Percentiles rank a stretch among this genome's conserved stretches.
Conservation (phyloP, 1,140 invertebrate genomes). For the Dreissena rostriformis region DNA sequence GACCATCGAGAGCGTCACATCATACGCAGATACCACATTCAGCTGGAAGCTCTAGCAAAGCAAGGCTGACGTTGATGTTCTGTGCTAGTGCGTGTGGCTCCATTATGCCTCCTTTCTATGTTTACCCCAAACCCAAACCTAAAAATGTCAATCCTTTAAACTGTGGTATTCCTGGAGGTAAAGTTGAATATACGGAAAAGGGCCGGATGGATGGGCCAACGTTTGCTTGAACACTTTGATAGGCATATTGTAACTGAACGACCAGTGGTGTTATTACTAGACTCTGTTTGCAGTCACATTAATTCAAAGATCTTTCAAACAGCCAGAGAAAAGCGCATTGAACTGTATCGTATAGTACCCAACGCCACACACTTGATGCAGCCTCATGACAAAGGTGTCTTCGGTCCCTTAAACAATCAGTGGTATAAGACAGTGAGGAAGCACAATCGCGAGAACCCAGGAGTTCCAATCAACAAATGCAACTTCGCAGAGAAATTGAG, state of each 20-base stretch:
- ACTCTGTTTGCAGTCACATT: too few species aligned
- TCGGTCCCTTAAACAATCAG: constrained; percentile 43
- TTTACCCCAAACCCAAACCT: constrained; percentile 18
- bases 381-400: constrained; percentile 38
- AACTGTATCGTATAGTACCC: too few species aligned
- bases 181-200: constrained; percentile 52
- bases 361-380: constrained; percentile 57
- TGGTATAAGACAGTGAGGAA: too few species aligned
- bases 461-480: constrained; percentile 20
- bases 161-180: not conserved
- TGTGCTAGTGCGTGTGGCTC: constrained; percentile 17
- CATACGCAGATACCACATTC: constrained; percentile 12
- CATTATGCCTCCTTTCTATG: constrained; percentile 45
- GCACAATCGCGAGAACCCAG: constrained; percentile 22
- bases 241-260: too few species aligned
- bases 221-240: too few species aligned
- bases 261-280: too few species aligned
- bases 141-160: constrained; percentile 20
- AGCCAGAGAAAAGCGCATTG: too few species aligned
- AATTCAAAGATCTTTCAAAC: too few species aligned
- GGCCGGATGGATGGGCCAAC: constrained; percentile 50
- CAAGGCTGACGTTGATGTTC: constrained; percentile 20
- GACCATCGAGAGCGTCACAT: not conserved
- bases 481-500: constrained; percentile 47
- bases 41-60: constrained; percentile 12